phyloP scores from a whole-genome alignment of 1,140 invertebrate genomes.

The Cydia amplana region DNA sequence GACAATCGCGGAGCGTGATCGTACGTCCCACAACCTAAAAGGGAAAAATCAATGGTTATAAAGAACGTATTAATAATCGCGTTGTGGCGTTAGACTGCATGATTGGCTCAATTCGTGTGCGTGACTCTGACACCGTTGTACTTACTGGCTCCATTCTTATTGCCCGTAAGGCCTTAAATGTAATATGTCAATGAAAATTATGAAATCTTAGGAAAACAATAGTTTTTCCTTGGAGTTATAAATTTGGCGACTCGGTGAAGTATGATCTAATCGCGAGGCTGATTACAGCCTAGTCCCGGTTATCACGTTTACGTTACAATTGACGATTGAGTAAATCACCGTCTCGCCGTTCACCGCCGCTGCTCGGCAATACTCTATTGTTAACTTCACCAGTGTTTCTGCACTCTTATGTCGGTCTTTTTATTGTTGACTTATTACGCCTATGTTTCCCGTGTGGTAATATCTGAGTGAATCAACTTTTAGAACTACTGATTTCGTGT shows the following conservation, averaged over 20 bases:
- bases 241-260: background rate
- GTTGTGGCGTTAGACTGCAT: no score
- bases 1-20: no score
- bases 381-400: background rate
- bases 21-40: no score
- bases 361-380: background rate
- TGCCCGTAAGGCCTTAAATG: no score
- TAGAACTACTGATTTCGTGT: no score
- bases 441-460: background rate
- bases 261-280: conserved; percentile 13
- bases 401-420: background rate
- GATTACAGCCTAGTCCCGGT: conserved; percentile 15
- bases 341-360: background rate
- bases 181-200: no score
- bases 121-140: no score
- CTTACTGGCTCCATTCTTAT: no score
- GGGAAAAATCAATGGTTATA: no score
- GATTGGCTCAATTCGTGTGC: no score
- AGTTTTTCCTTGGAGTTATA: background rate
- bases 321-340: conserved; percentile 6
- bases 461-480: no score
- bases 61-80: no score
- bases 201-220: background rate
- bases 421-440: background rate
- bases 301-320: conserved; percentile 19